Conservation (phyloP, 2,113 vertebrate genomes). For the Lates calcarifer region DNA sequence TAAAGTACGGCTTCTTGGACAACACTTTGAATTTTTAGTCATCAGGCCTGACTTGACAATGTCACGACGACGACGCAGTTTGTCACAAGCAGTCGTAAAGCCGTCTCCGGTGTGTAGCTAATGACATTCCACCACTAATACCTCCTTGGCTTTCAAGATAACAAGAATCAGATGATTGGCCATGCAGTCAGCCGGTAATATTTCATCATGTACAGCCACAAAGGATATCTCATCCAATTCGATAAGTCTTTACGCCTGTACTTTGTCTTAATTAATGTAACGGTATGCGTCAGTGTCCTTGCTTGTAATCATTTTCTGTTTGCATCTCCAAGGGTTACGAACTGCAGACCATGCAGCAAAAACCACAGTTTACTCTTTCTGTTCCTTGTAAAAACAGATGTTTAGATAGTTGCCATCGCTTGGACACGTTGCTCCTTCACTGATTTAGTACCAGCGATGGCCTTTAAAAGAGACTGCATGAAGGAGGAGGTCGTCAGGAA, state of each 20-base stretch:
- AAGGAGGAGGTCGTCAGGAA: constrained; percentile 54
- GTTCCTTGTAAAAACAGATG: constrained; percentile 66
- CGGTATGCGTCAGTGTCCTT: background rate
- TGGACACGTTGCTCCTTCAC: constrained; percentile 16
- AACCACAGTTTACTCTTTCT: constrained; percentile 57
- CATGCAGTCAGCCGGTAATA: constrained; percentile 23
- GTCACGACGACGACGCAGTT: constrained; percentile 15
- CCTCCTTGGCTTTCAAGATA: constrained; percentile 39
- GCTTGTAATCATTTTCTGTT: constrained; percentile 18
- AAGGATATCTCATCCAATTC: constrained; percentile 8
- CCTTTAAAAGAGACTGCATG: constrained; percentile 41
- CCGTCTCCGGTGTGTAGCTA: constrained; percentile 26
- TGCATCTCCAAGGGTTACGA: constrained; percentile 32
- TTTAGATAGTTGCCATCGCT: constrained; percentile 59
- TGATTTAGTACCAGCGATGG: constrained; percentile 53
- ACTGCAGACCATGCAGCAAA: background rate
- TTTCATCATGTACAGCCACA: constrained; percentile 30
- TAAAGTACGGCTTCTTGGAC: constrained; percentile 30
- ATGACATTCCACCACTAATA: constrained; percentile 50
- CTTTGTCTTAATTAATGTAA: constrained; percentile 47
- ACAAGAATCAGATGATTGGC: constrained; percentile 61
- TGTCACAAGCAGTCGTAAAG: constrained; percentile 46
- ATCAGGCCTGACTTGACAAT: constrained; percentile 23
- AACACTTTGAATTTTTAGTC: constrained; percentile 29
- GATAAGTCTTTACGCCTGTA: background rate